Evolutionary conservation across 2,888 invertebrate species (phyloP), one percentile per base, ranked within the genome.

Genomic region (Antheraea yamamai): DNA sequence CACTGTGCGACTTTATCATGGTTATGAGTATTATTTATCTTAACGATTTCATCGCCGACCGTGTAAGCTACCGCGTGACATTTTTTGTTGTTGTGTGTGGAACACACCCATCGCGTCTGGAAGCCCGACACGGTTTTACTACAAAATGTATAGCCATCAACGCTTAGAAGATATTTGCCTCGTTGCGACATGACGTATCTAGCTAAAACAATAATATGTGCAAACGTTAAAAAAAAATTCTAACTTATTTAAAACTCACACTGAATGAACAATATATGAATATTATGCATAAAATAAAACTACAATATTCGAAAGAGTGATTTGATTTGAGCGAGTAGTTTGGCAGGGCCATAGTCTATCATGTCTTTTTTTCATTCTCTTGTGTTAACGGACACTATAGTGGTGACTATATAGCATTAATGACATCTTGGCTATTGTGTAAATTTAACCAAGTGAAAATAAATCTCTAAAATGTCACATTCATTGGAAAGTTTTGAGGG

Each of bases 51-150:
- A 12, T 77, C 75, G n/a, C 76, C 73, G 4, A 77, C 18, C 0
- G 79, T 82, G 52, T 70, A 72, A 4, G 79, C 16, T 14, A 47
- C 16, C 18, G 81, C 82, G 1, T 52, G 35, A 66, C 83, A 83
- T 0, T 74, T 64, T 68, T 77, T 81, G 47, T 74, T 74, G 74
- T 74, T 73, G 68, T 83, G 78, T 0, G 78, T 76, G 7, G 90
- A 89, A 76, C 91, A 91, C 3, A 84, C 80, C 91, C 91, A 91
- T 52, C 86, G 74, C 2, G 78, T 85, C 73, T 81, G 86, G 14
- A 58, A 12, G 0, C 85, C 84, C n/a, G 74, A 75, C 0, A 78
- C 76, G 51, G 76, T 76, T 51, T 85, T 81, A 8, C 80, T 78
- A 64, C 81, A 85, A 76, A 84, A 85, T 0, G 80, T 79, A 72